Base-by-base conservation (phyloP, 2,113 vertebrate genomes). In the Glaucomys volans region DNA sequence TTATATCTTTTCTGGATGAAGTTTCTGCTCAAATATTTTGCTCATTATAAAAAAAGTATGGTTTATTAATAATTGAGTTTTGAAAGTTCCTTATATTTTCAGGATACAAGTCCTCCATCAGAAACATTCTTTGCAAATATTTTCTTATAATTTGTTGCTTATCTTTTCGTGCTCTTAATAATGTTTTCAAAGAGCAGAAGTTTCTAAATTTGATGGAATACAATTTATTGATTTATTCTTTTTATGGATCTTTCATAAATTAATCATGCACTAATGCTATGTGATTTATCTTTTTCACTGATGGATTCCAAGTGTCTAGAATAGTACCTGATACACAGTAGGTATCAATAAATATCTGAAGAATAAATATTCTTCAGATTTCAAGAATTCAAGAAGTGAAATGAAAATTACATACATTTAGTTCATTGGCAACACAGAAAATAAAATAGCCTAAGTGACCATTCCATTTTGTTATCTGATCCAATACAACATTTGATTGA, bases 121-220 rank as follows among this genome's bases (percentile, higher is more conserved):
- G 71, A 83, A 89, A 79, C 18, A 74, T 66, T 93, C 26, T 59
- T 94, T 86, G 18, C 30, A 92, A 94, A 92, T 75, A 79, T 72
- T 67, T 93, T 88, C 47, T 37, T 74, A 82, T 0, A 82, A 8
- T n/a, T 35, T 80, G 9, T 40, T 13, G 26, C 26, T 95, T 90
- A 47, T 57, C 20, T 96, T 95, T 96, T 84, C 32, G 84, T 59
- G 76, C 35, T 93, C 20, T 91, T 83, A 91, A 76, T 50, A 88
- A 37, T 90, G 17, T 90, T 92, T 95, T 87, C 57, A 90, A 95
- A 76, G 72, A 85, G 77, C 2, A 91, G 17, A 92, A 37, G 10
- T 62, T 85, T 95, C 86, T 93, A 54, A 91, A 69, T 90, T 84
- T 97, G 40, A 89, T 83, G 20, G 95, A 81, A 47, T 95, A 5